A percentile compares a stretch with the other conserved stretches of the same genome.
Conservation (phyloP, 2,113 vertebrate species). For the Oreochromis aureus region DNA sequence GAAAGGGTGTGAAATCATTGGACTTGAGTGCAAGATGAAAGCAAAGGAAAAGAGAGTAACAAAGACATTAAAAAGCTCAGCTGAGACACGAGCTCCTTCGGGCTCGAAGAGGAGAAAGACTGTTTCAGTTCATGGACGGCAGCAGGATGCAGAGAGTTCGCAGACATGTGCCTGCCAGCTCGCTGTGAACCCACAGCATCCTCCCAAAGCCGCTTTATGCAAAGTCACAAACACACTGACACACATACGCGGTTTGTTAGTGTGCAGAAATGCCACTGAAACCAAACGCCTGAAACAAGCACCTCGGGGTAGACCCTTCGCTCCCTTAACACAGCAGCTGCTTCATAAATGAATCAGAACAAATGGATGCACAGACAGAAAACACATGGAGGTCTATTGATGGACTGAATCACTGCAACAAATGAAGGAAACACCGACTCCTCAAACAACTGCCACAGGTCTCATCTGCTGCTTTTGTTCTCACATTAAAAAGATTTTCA, state of each 20-base stretch:
- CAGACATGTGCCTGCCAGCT: neutral
- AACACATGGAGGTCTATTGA: slow-evolving; percentile 8
- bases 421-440: neutral
- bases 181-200: neutral
- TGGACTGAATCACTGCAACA: neutral
- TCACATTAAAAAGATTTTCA: neutral
- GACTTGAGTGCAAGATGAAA: neutral
- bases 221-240: neutral
- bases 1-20: neutral
- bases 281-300: neutral
- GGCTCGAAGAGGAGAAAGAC: neutral
- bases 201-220: neutral
- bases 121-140: neutral
- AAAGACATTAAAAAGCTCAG: neutral
- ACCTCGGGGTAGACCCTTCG: neutral
- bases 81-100: neutral
- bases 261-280: neutral
- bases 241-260: neutral
- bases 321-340: neutral
- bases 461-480: neutral
- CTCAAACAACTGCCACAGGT: neutral
- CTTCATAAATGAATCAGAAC: slow-evolving; percentile 14
- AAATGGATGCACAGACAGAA: slow-evolving; percentile 10
- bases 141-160: neutral
- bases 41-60: neutral